Base-by-base conservation (phyloP, 2,113 vertebrate genomes). In the Triplophysa tibetana region DNA sequence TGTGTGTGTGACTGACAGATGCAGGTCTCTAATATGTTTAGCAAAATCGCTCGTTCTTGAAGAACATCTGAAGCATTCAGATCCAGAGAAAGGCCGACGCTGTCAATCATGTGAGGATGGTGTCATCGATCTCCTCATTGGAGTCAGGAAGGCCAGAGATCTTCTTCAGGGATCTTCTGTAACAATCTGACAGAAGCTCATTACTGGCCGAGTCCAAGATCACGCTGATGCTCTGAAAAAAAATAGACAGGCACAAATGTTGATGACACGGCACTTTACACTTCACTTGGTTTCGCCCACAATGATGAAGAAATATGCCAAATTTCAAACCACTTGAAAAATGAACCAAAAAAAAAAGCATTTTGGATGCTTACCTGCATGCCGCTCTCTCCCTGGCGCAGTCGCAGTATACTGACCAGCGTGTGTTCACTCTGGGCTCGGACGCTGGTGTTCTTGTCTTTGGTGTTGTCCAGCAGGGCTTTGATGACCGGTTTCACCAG, bases 361-460 rank as follows among this genome's bases (percentile, higher is more conserved):
- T 56, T 58, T 58, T 58, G 19, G 10, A 5, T 10, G 2, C 89
- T 21, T 87, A 99, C 98, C 97, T 99, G 95, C 88, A 98, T 92
- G 70, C 92, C 85, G 29, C 94, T 93, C 43, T 98, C 96, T 11
- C 95, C 94, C 48, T 91, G 93, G 81, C 98, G 91, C 88, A 99
- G 95, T 85, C 92, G 94, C 19, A 99, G 92, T 68, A 99, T 92
- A 82, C 94, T 99, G 85, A 97, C 93, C 0, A 99, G 96, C 8
- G 97, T 97, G 90, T 98, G 95, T 77, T 99, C 98, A 0, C 97
- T 99, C 90, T 97, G 96, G 65, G 96, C 95, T 78, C 98, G 91
- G 29, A 99, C 97, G 0, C 94, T 94, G 19, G 97, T 98, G 91
- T 99, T 99, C 88, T 98, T 99, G 87, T 99, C 98, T 90, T 99